Conservation (phyloP, 2,888 invertebrate genomes). For the Tetragonisca angustula region DNA sequence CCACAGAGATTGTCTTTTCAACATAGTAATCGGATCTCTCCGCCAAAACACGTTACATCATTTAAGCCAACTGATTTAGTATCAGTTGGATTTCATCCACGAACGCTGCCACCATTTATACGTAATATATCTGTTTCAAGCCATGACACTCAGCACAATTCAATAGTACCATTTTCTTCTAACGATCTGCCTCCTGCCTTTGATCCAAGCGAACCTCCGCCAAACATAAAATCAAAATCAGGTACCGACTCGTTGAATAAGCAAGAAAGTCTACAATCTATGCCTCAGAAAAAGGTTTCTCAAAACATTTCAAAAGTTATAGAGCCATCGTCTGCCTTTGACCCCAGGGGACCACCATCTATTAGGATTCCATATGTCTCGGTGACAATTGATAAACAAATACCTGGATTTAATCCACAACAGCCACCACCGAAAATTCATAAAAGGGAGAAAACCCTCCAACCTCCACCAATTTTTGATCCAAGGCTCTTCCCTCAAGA, state of each 20-base stretch:
- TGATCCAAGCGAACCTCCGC: constrained; percentile 65
- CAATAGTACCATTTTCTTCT: constrained; percentile 38
- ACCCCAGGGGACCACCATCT: constrained; percentile 64
- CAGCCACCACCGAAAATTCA: constrained; percentile 54
- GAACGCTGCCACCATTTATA: constrained; percentile 49
- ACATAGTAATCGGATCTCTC: constrained; percentile 34
- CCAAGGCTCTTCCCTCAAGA: constrained; percentile 44
- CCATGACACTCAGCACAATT: constrained; percentile 45
- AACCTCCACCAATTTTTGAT: constrained; percentile 48
- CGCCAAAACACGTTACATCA: constrained; percentile 11
- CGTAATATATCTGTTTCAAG: constrained; percentile 33
- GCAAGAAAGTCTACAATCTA: constrained; percentile 30
- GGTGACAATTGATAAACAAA: constrained; percentile 18
- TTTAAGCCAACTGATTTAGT: constrained; percentile 21
- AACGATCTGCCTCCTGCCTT: constrained; percentile 59
- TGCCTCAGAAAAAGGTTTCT: constrained; percentile 2
- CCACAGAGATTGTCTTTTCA: constrained; percentile 49
- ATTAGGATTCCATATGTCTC: constrained; percentile 10
- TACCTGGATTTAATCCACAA: constrained; percentile 57
- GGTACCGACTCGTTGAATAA: constrained; percentile 14
- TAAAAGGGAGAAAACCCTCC: constrained; percentile 34
- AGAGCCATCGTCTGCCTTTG: constrained; percentile 69
- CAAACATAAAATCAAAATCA: constrained; percentile 46
- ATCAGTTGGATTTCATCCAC: constrained; percentile 47
- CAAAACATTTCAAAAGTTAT: constrained; percentile 51